Percentiles rank a stretch among this genome's conserved stretches.
These are phyloP conservation scores for Microtus richardsoni DNA, from an alignment of 2,113 vertebrate species.

Conservation along the genomic window DNA sequence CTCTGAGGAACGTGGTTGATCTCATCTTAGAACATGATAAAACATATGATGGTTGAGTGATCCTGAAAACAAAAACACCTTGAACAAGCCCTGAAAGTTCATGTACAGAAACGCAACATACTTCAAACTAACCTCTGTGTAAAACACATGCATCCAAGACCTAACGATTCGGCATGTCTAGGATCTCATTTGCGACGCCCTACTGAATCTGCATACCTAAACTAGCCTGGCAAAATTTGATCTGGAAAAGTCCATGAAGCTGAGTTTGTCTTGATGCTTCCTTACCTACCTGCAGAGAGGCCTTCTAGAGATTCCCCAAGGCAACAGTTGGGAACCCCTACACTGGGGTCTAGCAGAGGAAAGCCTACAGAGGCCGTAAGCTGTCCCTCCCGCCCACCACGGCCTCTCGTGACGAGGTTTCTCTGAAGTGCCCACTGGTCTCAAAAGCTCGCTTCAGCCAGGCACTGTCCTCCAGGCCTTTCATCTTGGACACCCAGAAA, in stretches of 20 bases:
- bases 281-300: fast-evolving
- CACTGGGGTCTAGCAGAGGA: too few relatives aligned
- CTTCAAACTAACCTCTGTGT: not conserved
- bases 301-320: not conserved
- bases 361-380: fast-evolving
- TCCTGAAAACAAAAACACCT: not conserved
- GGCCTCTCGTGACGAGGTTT: not conserved
- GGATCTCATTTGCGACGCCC: not conserved
- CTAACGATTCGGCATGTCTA: not conserved
- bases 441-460: too few relatives aligned
- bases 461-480: not conserved
- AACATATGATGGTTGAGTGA: not conserved
- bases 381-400: fast-evolving
- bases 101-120: not conserved
- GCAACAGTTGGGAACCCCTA: fast-evolving
- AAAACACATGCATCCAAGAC: not conserved
- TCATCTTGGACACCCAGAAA: not conserved
- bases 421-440: too few relatives aligned
- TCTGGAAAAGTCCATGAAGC: not conserved
- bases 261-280: too few relatives aligned
- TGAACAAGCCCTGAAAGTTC: not conserved
- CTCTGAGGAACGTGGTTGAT: not conserved
- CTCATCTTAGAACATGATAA: not conserved
- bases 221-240: not conserved
- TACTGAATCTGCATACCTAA: not conserved